Conservation (phyloP, 2,888 invertebrate genomes). For the Heliconius hortense region DNA sequence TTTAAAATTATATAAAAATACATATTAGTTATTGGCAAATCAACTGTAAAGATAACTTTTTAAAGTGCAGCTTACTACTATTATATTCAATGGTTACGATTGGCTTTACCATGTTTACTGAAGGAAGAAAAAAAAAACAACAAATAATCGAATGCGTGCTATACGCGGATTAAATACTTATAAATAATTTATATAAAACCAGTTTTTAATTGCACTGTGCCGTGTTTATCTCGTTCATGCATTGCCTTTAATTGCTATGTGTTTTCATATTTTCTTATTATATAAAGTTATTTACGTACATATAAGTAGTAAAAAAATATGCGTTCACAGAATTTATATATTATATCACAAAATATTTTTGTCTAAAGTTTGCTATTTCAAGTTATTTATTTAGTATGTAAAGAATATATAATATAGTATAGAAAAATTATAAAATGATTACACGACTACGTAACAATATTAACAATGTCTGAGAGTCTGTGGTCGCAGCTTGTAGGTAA, state of each 20-base stretch:
- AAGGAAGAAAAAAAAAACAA: conserved; percentile 32
- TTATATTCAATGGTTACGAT: neutral
- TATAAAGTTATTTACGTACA: conserved; percentile 18
- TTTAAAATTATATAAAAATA: too few species aligned
- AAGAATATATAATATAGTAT: neutral
- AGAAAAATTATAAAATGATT: neutral
- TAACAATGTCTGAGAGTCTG: conserved; percentile 18
- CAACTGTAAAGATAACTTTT: neutral
- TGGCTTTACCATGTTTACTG: conserved; percentile 13
- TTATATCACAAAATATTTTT: neutral
- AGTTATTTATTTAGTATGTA: neutral
- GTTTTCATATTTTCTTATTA: conserved; percentile 38
- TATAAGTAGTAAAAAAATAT: neutral
- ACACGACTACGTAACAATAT: neutral
- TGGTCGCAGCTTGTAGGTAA: conserved; percentile 36
- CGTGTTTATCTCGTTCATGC: conserved; percentile 40
- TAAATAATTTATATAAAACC: conserved; percentile 41
- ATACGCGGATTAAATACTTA: conserved; percentile 40
- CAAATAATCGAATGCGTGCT: conserved; percentile 32
- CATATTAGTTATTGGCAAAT: neutral
- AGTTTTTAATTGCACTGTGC: conserved; percentile 39
- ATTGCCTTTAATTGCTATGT: conserved; percentile 37
- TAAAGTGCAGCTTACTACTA: neutral
- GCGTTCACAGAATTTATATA: neutral
- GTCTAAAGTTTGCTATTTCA: neutral